Evolutionary conservation across 2,797 vertebrate species (phyloP), one percentile per base, ranked within the genome.

Genomic region (Oryzias dopingdopingensis): DNA sequence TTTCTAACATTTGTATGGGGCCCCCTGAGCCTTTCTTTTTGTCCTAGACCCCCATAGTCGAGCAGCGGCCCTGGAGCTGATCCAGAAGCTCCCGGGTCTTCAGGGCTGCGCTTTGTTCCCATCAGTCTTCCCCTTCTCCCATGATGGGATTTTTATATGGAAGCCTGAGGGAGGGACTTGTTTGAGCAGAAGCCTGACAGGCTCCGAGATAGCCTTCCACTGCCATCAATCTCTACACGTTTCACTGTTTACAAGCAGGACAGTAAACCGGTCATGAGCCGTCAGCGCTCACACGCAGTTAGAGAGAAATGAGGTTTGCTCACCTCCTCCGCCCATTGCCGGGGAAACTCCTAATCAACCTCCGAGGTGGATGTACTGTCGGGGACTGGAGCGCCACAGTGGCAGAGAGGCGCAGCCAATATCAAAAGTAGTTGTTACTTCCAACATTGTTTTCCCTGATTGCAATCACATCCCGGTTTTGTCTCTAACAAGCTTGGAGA

Each of bases 131-230:
- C 86, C 84, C 84, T 82, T 56, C 17, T 40, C 42, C 74, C 63
- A 71, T 89, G 82, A 90, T 88, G 76, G 75, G 83, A 79, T 86
- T 88, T 87, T 90, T 89, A 89, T 90, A 82, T 83, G 60, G 42
- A 57, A 57, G 71, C 78, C 77, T 71, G 71, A 70, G 84, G 85
- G 86, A 84, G 72, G 76, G 77, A 86, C 85, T 72, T 83, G 84
- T 86, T 80, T 72, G 76, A 84, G 83, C 69, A 76, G 83, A 84
- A 74, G 67, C 55, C 73, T 76, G 84, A 85, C 83, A 86, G 85
- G 67, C 67, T 45, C 56, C 24, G 67, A 82, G 84, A 91, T 85
- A 86, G 75, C 77, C 74, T 77, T 76, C 79, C 66, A 87, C 89
- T 89, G 88, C 80, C 79, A 84, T 88, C 85, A 80, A 88, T 89